A percentile compares a stretch with the other conserved stretches of the same genome.
Evolutionary conservation across 30 jellyfish, hydroid and myxozoan genomes (phyloP).

Genomic region (Aurelia aurita complex sp. Pacific): DNA sequence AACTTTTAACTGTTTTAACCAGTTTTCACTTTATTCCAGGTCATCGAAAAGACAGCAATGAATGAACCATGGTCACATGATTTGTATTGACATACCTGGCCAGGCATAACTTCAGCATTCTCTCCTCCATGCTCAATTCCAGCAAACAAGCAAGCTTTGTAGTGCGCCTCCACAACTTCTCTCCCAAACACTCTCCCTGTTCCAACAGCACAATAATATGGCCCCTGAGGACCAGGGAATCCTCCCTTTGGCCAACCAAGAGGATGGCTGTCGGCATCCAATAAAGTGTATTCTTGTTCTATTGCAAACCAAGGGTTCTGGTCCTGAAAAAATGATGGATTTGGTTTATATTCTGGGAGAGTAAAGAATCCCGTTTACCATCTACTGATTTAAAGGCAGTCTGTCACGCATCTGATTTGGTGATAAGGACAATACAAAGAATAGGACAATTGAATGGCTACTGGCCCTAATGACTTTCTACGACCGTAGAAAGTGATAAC

Average conservation of each 20-base stretch:
- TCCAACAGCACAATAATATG: constrained; percentile 97
- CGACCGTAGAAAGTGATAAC: too few species aligned
- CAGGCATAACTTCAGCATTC: constrained; percentile 99
- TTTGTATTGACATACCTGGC: constrained; percentile 61
- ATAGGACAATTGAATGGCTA: too few species aligned
- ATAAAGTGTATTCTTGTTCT: constrained; percentile 96
- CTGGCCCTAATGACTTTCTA: too few species aligned
- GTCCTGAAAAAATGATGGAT: constrained; percentile 38
- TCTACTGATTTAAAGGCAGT: too few species aligned
- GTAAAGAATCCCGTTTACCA: too few species aligned
- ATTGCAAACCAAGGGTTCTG: constrained; percentile 95
- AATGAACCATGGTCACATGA: too few species aligned
- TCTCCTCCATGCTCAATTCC: constrained; percentile 92
- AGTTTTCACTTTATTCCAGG: too few species aligned
- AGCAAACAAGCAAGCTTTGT: constrained; percentile 92
- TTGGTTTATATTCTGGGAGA: too few species aligned
- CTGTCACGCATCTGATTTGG: too few species aligned
- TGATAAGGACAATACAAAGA: too few species aligned
- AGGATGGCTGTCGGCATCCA: constrained; percentile 93
- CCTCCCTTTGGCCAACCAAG: constrained; percentile 99
- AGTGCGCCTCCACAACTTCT: constrained; percentile 98
- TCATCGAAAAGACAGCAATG: too few species aligned
- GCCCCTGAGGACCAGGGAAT: constrained; percentile 97
- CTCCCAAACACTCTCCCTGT: constrained; percentile 93
- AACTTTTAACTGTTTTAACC: too few species aligned